Evolutionary conservation across 2,888 invertebrate genomes (phyloP), one percentile per base, ranked within the genome.

Genomic region (Drosophila diplacantha): DNA sequence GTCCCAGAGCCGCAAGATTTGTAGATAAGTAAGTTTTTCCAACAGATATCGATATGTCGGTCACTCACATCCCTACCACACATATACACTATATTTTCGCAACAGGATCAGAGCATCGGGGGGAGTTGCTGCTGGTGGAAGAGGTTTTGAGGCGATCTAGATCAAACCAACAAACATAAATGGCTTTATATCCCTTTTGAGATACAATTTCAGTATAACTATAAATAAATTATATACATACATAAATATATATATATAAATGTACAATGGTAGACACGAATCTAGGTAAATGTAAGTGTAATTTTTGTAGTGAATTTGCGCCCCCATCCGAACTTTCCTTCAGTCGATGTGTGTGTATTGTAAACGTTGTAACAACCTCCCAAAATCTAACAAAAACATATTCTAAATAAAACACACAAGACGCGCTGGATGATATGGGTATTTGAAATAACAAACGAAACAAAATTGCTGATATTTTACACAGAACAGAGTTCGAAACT

Each of bases 181-280:
- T 80, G 83, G 81, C 83, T 80, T 83, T 83, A 83, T 80, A 83
- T 80, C 81, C 81, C 80, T 80, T 83, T 80, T 80, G 83, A 80
- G 83, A 80, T 80, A 83, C 79, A 81, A 75, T 73, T 66, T 77
- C 68, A 71, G 63, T 72, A 66, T 67, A 71, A 72, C 61, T 69
- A 71, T 52, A 65, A 58, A 58, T 53, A 54, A 65, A 68, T 62
- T 51, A 63, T 51, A 66, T 68, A 43, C 61, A 52, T 62, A 59
- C 44, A 16, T 20, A n/a, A 2, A 22, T 41, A 44, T 34, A 60
- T 71, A 60, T 71, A 61, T 63, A 59, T 77, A 70, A 62, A 68
- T 75, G 73, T 74, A 71, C 61, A 73, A 63, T 69, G 69, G 64
- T 57, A 69, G 57, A 64, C 65, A 56, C 41, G 29, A 59, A 55